phyloP scores from a whole-genome alignment of 2,797 vertebrate species.

The Xyrichtys novacula region DNA sequence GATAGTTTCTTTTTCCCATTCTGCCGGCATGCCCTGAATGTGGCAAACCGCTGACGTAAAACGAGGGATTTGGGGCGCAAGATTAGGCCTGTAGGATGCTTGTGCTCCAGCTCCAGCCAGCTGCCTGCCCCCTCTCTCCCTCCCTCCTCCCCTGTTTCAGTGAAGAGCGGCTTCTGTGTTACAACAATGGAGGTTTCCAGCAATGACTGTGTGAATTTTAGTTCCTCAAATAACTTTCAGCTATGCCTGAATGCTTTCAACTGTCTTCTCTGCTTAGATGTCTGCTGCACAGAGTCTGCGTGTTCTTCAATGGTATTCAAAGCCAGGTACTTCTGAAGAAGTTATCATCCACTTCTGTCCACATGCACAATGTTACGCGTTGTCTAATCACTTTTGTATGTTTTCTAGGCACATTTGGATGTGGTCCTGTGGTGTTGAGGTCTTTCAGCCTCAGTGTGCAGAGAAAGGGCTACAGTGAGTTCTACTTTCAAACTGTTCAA shows the following conservation, averaged over 20 bases:
- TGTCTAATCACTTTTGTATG: neutral
- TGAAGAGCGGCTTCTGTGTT: neutral
- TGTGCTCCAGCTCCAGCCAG: conserved; percentile 16
- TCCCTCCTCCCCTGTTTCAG: neutral
- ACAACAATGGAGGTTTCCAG: neutral
- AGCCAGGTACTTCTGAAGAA: conserved; percentile 62
- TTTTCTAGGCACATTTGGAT: conserved; percentile 62
- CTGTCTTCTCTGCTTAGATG: conserved; percentile 60
- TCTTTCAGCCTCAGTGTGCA: conserved; percentile 72
- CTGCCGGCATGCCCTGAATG: neutral
- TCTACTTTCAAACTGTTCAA: neutral
- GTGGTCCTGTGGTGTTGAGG: conserved; percentile 48
- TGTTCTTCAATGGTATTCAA: conserved; percentile 67
- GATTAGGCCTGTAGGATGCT: conserved; percentile 43
- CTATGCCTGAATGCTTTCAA: neutral
- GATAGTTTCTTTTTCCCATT: conserved; percentile 27
- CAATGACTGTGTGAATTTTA: neutral
- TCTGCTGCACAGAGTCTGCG: conserved; percentile 66
- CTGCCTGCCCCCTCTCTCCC: neutral
- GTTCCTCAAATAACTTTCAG: neutral
- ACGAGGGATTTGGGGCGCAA: conserved; percentile 55
- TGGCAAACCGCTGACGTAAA: conserved; percentile 39
- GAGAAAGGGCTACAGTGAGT: conserved; percentile 81
- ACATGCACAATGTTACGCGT: neutral
- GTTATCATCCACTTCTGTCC: neutral